phyloP scores from a whole-genome alignment of 2,113 vertebrate genomes.

The Promerops cafer region DNA sequence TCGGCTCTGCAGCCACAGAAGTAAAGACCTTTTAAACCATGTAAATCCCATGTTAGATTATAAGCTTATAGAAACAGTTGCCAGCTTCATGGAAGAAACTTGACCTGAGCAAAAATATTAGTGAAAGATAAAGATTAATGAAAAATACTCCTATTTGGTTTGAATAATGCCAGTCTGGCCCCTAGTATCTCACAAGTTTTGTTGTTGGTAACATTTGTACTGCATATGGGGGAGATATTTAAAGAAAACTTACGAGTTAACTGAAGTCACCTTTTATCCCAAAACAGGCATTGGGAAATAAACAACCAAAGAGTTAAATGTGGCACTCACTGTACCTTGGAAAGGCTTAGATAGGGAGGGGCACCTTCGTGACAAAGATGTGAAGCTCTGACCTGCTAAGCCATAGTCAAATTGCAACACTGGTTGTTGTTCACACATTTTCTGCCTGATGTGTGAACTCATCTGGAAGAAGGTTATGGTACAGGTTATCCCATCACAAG shows the following conservation, averaged over 20 bases:
- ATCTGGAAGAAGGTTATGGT: accelerated
- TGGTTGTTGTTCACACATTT: too few species aligned
- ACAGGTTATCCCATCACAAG: not conserved
- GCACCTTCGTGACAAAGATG: not conserved
- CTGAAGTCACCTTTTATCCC: not conserved
- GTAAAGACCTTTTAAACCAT: not conserved
- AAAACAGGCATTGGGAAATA: not conserved
- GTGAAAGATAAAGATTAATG: not conserved
- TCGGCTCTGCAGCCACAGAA: not conserved
- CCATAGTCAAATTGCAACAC: not conserved
- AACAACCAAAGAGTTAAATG: not conserved
- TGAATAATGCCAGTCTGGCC: not conserved
- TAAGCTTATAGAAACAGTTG: not conserved
- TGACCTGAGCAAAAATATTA: not conserved
- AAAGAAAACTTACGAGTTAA: not conserved
- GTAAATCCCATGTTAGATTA: not conserved
- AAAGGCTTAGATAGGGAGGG: not conserved
- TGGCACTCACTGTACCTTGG: not conserved
- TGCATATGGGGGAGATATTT: too few species aligned
- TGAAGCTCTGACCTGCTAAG: not conserved
- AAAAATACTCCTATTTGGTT: not conserved
- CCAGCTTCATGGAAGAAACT: not conserved
- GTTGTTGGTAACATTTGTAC: not conserved
- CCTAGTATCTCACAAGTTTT: not conserved
- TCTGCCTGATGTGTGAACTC: not conserved